phyloP scores from a whole-genome alignment of 2,113 vertebrate species.

The Urocolius indicus region DNA sequence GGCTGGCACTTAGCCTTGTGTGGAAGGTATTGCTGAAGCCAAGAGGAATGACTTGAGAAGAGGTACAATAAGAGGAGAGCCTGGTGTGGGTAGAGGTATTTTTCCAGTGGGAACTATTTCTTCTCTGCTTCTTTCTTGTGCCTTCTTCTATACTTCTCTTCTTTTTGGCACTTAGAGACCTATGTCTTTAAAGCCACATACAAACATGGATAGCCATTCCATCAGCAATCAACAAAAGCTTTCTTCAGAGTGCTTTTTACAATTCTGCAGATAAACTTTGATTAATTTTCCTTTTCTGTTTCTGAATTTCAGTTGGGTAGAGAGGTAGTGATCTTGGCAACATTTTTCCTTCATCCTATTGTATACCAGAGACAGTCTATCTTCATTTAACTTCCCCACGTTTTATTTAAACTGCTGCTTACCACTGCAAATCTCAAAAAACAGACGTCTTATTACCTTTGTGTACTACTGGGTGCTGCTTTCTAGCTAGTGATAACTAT shows the following conservation, averaged over 20 bases:
- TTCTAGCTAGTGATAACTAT: background rate
- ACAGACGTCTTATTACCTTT: background rate
- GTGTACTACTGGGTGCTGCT: background rate
- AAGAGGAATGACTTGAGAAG: background rate
- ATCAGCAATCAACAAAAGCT: background rate
- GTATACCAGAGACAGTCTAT: background rate
- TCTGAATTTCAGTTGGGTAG: background rate
- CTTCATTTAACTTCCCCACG: background rate
- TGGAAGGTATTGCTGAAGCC: background rate
- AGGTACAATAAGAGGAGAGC: background rate
- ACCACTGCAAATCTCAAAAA: background rate
- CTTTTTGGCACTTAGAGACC: background rate
- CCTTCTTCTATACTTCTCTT: background rate
- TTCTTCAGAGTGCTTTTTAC: background rate
- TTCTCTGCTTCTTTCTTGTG: background rate
- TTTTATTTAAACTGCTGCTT: background rate
- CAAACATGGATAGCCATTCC: background rate
- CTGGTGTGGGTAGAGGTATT: background rate
- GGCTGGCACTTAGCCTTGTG: background rate
- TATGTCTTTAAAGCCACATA: background rate
- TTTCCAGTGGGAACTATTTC: background rate
- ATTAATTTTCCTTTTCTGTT: background rate
- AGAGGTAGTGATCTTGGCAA: background rate
- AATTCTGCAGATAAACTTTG: background rate
- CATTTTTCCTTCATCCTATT: background rate